Evolutionary conservation across 2,888 invertebrate genomes (phyloP).

Genomic region (Parelbella ahira): DNA sequence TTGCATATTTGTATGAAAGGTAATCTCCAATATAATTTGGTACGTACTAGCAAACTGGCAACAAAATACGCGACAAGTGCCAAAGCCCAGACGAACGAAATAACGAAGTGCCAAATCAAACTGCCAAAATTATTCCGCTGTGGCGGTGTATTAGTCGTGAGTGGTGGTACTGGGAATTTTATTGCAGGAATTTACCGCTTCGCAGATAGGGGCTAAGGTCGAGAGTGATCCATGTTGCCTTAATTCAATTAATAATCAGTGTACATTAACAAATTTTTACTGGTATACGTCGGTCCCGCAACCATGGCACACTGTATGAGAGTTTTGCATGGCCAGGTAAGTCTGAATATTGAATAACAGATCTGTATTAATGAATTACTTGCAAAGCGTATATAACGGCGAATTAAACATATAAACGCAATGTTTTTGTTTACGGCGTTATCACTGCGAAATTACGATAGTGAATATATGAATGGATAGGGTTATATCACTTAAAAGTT

Average conservation of each 20-base stretch:
- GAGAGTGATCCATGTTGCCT: constrained; percentile 64
- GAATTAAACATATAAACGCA: constrained; percentile 24
- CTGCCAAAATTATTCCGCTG: constrained; percentile 37
- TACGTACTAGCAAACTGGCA: constrained; percentile 16
- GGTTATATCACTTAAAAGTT: constrained; percentile 48
- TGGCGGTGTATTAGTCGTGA: constrained; percentile 44
- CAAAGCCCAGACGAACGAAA: constrained; percentile 25
- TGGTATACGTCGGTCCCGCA: constrained; percentile 60
- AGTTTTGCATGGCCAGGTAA: constrained; percentile 89
- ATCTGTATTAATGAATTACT: constrained; percentile 28
- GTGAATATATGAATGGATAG: constrained; percentile 45
- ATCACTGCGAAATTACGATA: constrained; percentile 46
- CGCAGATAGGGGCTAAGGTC: constrained; percentile 39
- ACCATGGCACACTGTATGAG: constrained; percentile 89
- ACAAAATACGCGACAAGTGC: constrained; percentile 33
- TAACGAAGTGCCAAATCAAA: constrained; percentile 29
- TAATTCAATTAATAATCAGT: constrained; percentile 46
- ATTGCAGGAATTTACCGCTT: constrained; percentile 33
- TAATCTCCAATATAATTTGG: constrained; percentile 2
- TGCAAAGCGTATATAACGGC: constrained; percentile 6
- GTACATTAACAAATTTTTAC: constrained; percentile 41
- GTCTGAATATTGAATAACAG: no score
- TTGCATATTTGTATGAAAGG: no score
- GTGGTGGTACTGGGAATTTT: constrained; percentile 30
- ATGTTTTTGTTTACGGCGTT: constrained; percentile 54